Evolutionary conservation across 2,888 invertebrate genomes (phyloP), one percentile per base, ranked within the genome.

Genomic region (Chydorus sphaericus): DNA sequence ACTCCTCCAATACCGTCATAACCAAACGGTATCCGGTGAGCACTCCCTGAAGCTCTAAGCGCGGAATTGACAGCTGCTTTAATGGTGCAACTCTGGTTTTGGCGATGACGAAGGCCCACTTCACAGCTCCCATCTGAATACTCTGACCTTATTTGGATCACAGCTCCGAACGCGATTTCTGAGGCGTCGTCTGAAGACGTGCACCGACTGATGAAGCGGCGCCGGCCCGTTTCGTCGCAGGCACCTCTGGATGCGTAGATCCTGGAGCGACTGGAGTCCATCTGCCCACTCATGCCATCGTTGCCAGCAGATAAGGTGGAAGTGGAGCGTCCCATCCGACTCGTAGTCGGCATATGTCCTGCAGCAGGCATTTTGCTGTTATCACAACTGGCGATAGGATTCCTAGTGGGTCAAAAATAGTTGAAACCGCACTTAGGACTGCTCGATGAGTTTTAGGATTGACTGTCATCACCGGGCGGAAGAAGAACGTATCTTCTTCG

Each of bases 31-130:
- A n/a, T n/a, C n/a, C n/a, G n/a, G n/a, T n/a, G n/a, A n/a, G n/a
- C 4, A 37, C 52, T 3, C 14, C 52, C 18, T 52, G 33, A 23
- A 52, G 23, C 18, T 52, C 49, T 16, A 58, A 31, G 26, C 37
- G 7, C 10, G 57, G 29, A 16, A 54, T 39, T 3, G 33, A 49
- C n/a, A 33, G 16, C 4, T 8, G 57, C 18, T 18, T 57, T 16
- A 57, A 29, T n/a, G 52, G 52, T n/a, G n/a, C n/a, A n/a, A n/a
- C n/a, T n/a, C n/a, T n/a, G n/a, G n/a, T n/a, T n/a, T n/a, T n/a
- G n/a, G n/a, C n/a, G n/a, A n/a, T n/a, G n/a, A n/a, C n/a, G n/a
- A n/a, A n/a, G n/a, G n/a, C n/a, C n/a, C n/a, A n/a, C n/a, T n/a
- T n/a, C n/a, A n/a, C n/a, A n/a, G n/a, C n/a, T n/a, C n/a, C n/a